These are phyloP conservation scores for Pseudococcus jackbeardsleyi DNA, from an alignment of 2,888 invertebrate genomes.

Conservation along the genomic window DNA sequence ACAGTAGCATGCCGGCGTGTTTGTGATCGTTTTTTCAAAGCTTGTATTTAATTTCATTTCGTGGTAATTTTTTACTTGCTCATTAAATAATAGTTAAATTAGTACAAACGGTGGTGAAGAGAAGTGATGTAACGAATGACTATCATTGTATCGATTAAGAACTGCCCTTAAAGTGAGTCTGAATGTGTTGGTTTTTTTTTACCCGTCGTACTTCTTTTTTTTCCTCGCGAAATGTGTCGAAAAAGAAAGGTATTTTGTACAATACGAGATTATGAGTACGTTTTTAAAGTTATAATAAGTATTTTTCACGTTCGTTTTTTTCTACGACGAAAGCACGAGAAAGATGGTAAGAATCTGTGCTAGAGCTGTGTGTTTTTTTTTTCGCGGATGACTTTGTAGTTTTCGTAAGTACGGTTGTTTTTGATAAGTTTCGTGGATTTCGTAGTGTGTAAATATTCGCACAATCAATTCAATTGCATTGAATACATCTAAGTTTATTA, in stretches of 20 bases:
- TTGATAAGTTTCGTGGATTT: neutral
- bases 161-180: slow-evolving; percentile 1
- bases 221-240: neutral
- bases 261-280: neutral
- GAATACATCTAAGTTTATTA: neutral
- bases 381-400: neutral
- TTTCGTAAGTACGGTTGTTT: neutral
- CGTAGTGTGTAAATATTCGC: slow-evolving; percentile 32
- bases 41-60: neutral
- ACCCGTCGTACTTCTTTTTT: neutral
- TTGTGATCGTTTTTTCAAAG: neutral
- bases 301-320: neutral
- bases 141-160: neutral
- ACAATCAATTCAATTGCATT: neutral
- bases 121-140: slow-evolving; percentile 17
- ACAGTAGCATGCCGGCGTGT: neutral
- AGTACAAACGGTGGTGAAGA: neutral
- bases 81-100: neutral
- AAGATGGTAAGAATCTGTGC: neutral
- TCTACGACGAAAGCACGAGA: neutral
- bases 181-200: neutral
- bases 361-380: neutral
- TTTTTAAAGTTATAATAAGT: neutral
- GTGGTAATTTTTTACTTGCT: slow-evolving; percentile 14
- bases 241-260: slow-evolving; percentile 5